These are phyloP conservation scores for Rhodeus uyekii DNA, from an alignment of 2,797 vertebrate species.

Conservation along the genomic window DNA sequence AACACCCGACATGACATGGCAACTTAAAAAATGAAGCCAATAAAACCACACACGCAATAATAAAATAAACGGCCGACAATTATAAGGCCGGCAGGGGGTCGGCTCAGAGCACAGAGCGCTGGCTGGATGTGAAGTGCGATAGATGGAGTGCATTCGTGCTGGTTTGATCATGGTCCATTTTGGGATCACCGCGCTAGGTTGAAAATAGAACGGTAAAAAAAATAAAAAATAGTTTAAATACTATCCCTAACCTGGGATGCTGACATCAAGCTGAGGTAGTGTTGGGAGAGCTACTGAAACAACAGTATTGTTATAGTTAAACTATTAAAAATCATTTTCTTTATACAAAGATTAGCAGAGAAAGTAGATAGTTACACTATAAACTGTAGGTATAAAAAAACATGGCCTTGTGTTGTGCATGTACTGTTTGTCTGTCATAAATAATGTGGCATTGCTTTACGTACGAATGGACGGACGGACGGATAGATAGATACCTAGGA, in stretches of 20 bases:
- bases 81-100: conserved; percentile 46
- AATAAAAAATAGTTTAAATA: neutral
- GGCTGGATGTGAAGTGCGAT: conserved; percentile 23
- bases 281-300: neutral
- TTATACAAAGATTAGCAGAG: too few species aligned
- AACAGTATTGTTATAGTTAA: neutral
- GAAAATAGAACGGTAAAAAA: conserved; percentile 39
- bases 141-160: conserved; percentile 36
- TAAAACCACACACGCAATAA: conserved; percentile 59
- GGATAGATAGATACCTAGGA: too few species aligned
- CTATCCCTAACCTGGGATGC: neutral
- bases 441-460: too few species aligned
- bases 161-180: conserved; percentile 53
- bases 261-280: neutral
- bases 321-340: neutral
- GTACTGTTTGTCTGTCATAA: too few species aligned
- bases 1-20: conserved; percentile 54
- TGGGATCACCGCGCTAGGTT: conserved; percentile 55
- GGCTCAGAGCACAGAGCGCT: neutral
- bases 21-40: conserved; percentile 43
- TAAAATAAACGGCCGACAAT: conserved; percentile 52
- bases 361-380: neutral
- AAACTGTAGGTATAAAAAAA: too few species aligned
- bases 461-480: too few species aligned
- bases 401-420: too few species aligned